These are phyloP conservation scores for Campylomormyrus numenius DNA, from an alignment of 2,113 vertebrate genomes.

Conservation along the genomic window DNA sequence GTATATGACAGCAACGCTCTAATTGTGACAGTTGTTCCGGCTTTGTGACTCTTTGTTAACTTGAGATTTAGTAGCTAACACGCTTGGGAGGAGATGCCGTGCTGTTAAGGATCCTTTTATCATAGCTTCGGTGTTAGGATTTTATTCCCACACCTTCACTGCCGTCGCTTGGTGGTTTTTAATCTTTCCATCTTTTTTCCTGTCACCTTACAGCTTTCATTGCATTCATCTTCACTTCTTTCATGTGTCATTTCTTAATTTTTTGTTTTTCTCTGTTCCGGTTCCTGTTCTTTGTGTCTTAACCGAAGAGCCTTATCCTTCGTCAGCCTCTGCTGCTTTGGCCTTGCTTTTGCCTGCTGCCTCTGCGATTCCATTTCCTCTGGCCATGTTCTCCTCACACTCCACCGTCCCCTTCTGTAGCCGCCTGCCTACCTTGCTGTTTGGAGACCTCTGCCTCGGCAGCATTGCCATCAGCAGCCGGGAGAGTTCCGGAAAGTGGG, in stretches of 20 bases:
- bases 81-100: background rate
- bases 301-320: background rate
- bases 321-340: background rate
- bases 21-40: slow-evolving; percentile 19
- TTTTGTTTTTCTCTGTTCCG: background rate
- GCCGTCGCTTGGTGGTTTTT: background rate
- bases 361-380: background rate
- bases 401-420: too few species aligned
- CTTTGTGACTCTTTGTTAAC: slow-evolving; percentile 21
- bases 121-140: background rate
- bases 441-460: background rate
- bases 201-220: background rate
- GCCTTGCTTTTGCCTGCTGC: background rate
- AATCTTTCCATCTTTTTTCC: background rate
- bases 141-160: background rate
- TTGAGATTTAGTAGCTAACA: slow-evolving; percentile 4
- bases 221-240: background rate
- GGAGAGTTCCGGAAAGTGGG: background rate
- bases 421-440: background rate
- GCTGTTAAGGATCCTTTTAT: background rate
- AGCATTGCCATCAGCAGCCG: background rate
- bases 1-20: slow-evolving; percentile 3
- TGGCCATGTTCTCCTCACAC: background rate
- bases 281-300: slow-evolving; percentile 12
- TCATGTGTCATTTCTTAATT: background rate